Evolutionary conservation across 2,888 invertebrate species (phyloP).

Genomic region (Marronus borbonicus): DNA sequence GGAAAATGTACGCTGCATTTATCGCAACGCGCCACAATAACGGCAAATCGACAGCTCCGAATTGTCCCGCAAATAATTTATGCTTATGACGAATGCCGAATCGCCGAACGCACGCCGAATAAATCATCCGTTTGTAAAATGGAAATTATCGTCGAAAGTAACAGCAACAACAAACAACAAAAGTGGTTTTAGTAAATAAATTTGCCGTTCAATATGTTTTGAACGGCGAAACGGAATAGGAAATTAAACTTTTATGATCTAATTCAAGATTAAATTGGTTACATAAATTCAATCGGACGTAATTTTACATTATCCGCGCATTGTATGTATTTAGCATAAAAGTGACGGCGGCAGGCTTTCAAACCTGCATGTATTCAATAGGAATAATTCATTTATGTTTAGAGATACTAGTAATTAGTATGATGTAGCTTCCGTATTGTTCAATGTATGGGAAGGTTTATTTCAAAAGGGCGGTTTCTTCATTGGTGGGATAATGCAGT

Average conservation of each 20-base stretch:
- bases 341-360: too few relatives aligned
- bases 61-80: slow-evolving; percentile 44
- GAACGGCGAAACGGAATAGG: slow-evolving; percentile 19
- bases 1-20: slow-evolving; percentile 24
- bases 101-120: neutral
- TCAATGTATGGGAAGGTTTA: too few relatives aligned
- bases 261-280: slow-evolving; percentile 28
- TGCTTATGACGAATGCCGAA: slow-evolving; percentile 30
- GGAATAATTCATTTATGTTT: too few relatives aligned
- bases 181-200: slow-evolving; percentile 21
- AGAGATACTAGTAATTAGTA: too few relatives aligned
- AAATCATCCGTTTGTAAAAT: slow-evolving; percentile 34
- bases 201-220: slow-evolving; percentile 12
- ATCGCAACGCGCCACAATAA: slow-evolving; percentile 1
- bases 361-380: too few relatives aligned
- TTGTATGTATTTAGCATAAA: too few relatives aligned
- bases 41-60: slow-evolving; percentile 21
- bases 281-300: neutral
- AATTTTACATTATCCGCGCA: neutral
- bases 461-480: too few relatives aligned
- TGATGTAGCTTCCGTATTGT: too few relatives aligned
- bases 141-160: slow-evolving; percentile 36
- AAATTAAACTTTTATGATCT: slow-evolving; percentile 24
- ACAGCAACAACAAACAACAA: neutral
- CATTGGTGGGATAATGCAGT: too few relatives aligned